Percentiles rank a stretch among this genome's conserved stretches.
These are phyloP conservation scores for Bos taurus DNA, from an alignment of 2,113 vertebrate genomes.

Conservation along the genomic window ARS-UCD2.0 NC_037345.1:46242001-46242500, in stretches of 20 bases:
- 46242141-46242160: not conserved
- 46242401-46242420: not conserved
- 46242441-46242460: not conserved
- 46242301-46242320: not conserved
- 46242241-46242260: not conserved
- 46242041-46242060: not conserved
- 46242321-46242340: not conserved
- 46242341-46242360: not conserved
- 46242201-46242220: not conserved
- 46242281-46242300: not conserved
- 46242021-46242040: not conserved
- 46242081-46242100: not conserved
- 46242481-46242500: not conserved
- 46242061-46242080: not conserved
- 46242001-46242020: not conserved
- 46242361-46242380: not conserved
- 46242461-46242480: not conserved
- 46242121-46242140: not conserved
- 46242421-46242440: not conserved
- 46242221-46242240: not conserved
- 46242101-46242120: not conserved
- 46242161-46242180: not conserved
- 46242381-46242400: not conserved
- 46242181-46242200: not conserved
- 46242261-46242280: not conserved